Conservation (phyloP, 2,797 vertebrate species). For the Epinephelus awoara region DNA sequence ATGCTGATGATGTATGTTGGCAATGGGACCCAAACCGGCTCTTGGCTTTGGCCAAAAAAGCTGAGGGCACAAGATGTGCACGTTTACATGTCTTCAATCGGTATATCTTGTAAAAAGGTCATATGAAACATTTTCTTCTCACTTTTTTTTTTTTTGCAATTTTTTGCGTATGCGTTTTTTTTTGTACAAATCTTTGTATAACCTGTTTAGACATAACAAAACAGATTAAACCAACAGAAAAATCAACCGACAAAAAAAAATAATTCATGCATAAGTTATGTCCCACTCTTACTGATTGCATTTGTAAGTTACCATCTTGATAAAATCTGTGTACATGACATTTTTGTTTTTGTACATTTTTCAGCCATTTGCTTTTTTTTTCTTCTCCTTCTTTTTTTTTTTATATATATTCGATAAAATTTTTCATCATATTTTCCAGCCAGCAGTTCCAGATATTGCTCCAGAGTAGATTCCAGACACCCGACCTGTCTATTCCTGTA, state of each 20-base stretch:
- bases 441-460: conserved; percentile 77
- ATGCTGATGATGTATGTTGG: conserved; percentile 88
- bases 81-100: conserved; percentile 74
- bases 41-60: conserved; percentile 71
- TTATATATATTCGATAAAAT: conserved; percentile 54
- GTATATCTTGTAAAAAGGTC: conserved; percentile 83
- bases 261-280: conserved; percentile 86
- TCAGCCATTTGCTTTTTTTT: conserved; percentile 63
- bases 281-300: conserved; percentile 82
- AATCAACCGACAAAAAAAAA: conserved; percentile 75
- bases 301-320: conserved; percentile 73
- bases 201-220: conserved; percentile 82
- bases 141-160: conserved; percentile 42
- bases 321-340: conserved; percentile 71
- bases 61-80: conserved; percentile 71
- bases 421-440: conserved; percentile 63
- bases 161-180: conserved; percentile 51
- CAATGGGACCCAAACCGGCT: conserved; percentile 78
- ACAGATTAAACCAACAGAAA: conserved; percentile 75
- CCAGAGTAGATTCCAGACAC: conserved; percentile 68
- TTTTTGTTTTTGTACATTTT: conserved; percentile 80
- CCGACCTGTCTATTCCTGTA: conserved; percentile 72
- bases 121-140: conserved; percentile 81
- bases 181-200: conserved; percentile 84
- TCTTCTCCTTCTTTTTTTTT: conserved; percentile 57